These are phyloP conservation scores for Oikopleura albicans DNA, from an alignment of 23 tunicate species.

Conservation along the genomic window DNA sequence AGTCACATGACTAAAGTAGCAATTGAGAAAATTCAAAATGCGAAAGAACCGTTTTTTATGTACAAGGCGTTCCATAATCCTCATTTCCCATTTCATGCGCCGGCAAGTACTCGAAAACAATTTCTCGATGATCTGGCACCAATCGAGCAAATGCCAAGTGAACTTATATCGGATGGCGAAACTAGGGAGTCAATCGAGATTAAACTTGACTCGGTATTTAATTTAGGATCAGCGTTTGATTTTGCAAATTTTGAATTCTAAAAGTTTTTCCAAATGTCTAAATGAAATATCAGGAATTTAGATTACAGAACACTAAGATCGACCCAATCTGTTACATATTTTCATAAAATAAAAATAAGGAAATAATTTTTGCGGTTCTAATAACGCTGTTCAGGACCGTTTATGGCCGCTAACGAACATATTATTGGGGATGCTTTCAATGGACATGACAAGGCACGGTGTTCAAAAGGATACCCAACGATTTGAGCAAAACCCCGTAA, in stretches of 20 bases:
- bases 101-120: not conserved
- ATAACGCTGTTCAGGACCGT: no score
- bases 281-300: no score
- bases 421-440: not conserved
- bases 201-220: not conserved
- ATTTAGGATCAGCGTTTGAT: no score
- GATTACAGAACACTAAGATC: no score
- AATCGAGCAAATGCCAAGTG: not conserved
- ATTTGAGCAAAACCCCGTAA: no score
- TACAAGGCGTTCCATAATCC: slow-evolving; percentile 6
- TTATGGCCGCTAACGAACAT: not conserved
- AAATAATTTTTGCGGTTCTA: no score
- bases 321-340: no score
- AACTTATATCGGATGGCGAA: not conserved
- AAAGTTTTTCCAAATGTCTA: no score
- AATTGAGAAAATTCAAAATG: not conserved
- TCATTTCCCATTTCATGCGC: slow-evolving; percentile 11
- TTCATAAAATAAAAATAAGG: no score
- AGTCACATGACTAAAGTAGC: slow-evolving; percentile 6
- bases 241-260: no score
- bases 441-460: not conserved
- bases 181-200: not conserved
- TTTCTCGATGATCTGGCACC: not conserved
- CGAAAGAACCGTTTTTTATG: not conserved
- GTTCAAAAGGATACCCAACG: no score